These are phyloP conservation scores for Miniopterus natalensis DNA, from an alignment of 2,113 vertebrate genomes.

Conservation along the genomic window DNA sequence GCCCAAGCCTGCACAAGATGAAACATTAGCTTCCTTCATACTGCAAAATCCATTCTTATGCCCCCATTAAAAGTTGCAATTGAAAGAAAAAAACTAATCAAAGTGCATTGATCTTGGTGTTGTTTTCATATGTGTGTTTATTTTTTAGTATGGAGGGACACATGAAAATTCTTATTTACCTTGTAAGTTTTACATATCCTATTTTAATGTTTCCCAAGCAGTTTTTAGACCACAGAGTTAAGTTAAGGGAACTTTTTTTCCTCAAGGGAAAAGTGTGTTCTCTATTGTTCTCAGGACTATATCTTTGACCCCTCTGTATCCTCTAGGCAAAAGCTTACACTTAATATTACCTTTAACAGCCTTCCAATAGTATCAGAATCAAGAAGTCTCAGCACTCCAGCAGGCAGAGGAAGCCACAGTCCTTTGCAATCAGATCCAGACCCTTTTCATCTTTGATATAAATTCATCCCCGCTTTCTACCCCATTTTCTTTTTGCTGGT, in stretches of 20 bases:
- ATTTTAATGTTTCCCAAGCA: neutral
- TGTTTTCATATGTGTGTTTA: neutral
- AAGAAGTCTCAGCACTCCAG: constrained; percentile 32
- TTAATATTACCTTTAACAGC: constrained; percentile 62
- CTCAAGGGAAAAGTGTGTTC: constrained; percentile 6
- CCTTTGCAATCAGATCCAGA: neutral
- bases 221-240: constrained; percentile 11
- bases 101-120: neutral
- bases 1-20: neutral
- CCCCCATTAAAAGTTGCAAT: neutral
- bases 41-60: constrained; percentile 10
- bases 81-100: constrained; percentile 59
- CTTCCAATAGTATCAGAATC: constrained; percentile 69
- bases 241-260: constrained; percentile 35
- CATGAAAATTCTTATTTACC: constrained; percentile 2
- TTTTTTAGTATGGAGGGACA: neutral
- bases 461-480: neutral
- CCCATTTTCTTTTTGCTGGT: constrained; percentile 39
- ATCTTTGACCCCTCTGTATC: constrained; percentile 35
- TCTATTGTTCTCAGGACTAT: neutral
- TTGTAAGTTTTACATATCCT: constrained; percentile 30
- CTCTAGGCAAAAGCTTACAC: constrained; percentile 63
- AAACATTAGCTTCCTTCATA: neutral
- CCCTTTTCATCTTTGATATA: constrained; percentile 60
- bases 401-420: constrained; percentile 37